phyloP scores from a whole-genome alignment of 1,140 invertebrate species.

The Rhopalosiphum padi region DNA sequence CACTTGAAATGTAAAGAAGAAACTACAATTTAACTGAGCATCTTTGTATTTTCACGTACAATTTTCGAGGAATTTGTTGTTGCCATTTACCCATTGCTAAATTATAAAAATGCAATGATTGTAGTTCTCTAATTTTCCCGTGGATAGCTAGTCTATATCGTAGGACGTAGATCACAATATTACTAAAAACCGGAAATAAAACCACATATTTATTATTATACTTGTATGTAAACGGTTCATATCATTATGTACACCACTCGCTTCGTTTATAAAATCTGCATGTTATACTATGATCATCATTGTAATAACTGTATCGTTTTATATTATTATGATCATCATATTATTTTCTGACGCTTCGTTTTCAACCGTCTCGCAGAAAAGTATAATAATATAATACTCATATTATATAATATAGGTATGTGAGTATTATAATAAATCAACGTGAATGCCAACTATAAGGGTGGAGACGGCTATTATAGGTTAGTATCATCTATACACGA shows the following conservation, averaged over 20 bases:
- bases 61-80: no score
- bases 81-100: no score
- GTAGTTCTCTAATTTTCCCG: no score
- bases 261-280: background rate
- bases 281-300: background rate
- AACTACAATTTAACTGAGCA: no score
- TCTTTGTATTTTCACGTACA: no score
- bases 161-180: no score
- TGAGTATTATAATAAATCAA: background rate
- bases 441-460: background rate
- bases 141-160: no score
- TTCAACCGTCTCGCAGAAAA: background rate
- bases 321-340: background rate
- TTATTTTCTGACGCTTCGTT: background rate
- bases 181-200: background rate
- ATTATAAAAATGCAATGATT: no score
- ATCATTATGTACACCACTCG: background rate
- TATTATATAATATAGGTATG: background rate
- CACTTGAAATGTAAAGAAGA: no score
- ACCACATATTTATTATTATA: background rate
- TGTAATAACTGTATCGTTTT: background rate
- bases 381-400: background rate
- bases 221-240: background rate
- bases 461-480: background rate
- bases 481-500: background rate